phyloP scores from a whole-genome alignment of 1,140 invertebrate species.

The Hirudo medicinalis region DNA sequence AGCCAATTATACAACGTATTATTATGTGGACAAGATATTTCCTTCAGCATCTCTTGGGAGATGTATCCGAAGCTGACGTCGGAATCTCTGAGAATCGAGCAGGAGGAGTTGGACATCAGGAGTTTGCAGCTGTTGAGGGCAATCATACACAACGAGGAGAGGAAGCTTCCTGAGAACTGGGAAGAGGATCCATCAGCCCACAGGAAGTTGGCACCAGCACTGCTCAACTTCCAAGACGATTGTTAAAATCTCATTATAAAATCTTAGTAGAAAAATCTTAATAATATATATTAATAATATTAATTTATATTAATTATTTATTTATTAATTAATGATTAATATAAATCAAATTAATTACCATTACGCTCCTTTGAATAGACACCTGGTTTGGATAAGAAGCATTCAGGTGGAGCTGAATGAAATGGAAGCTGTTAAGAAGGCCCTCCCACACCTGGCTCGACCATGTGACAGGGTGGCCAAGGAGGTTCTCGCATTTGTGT shows the following conservation, averaged over 20 bases:
- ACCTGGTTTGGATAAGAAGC: constrained; percentile 33
- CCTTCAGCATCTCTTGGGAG: constrained; percentile 15
- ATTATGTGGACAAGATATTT: background rate
- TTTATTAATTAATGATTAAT: background rate
- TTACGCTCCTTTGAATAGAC: constrained; percentile 25
- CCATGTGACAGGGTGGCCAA: constrained; percentile 35
- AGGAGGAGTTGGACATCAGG: constrained; percentile 37
- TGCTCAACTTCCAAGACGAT: too few species aligned
- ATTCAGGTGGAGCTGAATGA: constrained; percentile 36
- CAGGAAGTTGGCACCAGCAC: background rate
- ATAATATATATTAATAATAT: too few species aligned
- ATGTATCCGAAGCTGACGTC: constrained; percentile 19
- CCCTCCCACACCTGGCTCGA: constrained; percentile 35
- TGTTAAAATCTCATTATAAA: too few species aligned
- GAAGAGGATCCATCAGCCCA: constrained; percentile 21
- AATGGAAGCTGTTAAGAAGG: constrained; percentile 32
- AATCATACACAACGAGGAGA: constrained; percentile 38
- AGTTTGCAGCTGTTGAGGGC: constrained; percentile 38
- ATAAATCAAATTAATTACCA: background rate
- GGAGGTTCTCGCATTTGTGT: constrained; percentile 37
- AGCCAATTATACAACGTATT: background rate
- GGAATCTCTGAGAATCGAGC: constrained; percentile 31
- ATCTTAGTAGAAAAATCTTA: background rate
- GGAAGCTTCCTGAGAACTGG: constrained; percentile 37
- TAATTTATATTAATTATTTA: too few species aligned